phyloP scores from a whole-genome alignment of 2,888 invertebrate species.

The Aphodius sticticus region DNA sequence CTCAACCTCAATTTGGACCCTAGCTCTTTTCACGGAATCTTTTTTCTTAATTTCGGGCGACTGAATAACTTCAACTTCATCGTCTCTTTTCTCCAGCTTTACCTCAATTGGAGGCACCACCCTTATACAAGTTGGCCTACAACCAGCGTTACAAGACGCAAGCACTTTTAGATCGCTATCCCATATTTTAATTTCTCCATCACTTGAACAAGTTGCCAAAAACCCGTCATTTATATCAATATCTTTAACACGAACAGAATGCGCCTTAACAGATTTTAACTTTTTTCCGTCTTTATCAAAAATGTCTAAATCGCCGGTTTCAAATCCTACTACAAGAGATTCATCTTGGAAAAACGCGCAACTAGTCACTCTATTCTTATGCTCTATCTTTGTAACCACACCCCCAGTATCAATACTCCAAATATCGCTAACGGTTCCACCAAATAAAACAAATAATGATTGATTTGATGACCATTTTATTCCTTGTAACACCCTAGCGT shows the following conservation, averaged over 20 bases:
- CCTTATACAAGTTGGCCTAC: constrained; percentile 41
- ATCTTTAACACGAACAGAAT: constrained; percentile 74
- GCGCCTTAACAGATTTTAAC: constrained; percentile 63
- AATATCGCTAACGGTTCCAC: constrained; percentile 77
- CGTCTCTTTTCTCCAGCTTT: constrained; percentile 25
- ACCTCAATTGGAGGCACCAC: constrained; percentile 26
- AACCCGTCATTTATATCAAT: constrained; percentile 65
- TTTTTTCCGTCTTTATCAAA: constrained; percentile 65
- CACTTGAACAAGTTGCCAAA: constrained; percentile 64
- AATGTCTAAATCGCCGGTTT: constrained; percentile 74
- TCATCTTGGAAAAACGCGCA: constrained; percentile 74
- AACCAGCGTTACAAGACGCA: constrained; percentile 37
- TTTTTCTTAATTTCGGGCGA: neutral
- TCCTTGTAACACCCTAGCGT: constrained; percentile 52
- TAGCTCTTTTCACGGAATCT: constrained; percentile 6
- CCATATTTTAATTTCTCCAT: constrained; percentile 44
- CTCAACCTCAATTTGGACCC: constrained; percentile 13
- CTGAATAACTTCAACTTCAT: constrained; percentile 10
- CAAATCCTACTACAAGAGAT: constrained; percentile 74
- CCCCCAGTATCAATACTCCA: constrained; percentile 81
- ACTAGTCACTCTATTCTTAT: constrained; percentile 74
- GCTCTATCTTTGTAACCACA: constrained; percentile 71
- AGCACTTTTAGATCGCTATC: constrained; percentile 27
- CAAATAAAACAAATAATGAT: constrained; percentile 77
- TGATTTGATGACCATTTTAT: constrained; percentile 79